A percentile compares a stretch with the other conserved stretches of the same genome.
These are phyloP conservation scores for Leptopilina clavipes DNA, from an alignment of 1,140 invertebrate genomes.

Conservation along the genomic window DNA sequence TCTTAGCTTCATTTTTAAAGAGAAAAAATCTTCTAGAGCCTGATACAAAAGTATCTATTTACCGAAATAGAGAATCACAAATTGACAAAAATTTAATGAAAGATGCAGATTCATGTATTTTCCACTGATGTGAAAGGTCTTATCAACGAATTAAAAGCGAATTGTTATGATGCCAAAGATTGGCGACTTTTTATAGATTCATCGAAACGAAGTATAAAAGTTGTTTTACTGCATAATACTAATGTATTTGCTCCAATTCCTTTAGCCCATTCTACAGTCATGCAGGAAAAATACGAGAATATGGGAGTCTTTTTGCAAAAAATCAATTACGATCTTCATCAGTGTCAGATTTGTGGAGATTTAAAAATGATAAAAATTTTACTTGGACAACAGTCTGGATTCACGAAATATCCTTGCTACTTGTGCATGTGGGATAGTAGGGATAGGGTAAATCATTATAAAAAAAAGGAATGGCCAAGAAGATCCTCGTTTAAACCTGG, in stretches of 20 bases:
- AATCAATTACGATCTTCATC: slow-evolving; percentile 53
- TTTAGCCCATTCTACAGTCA: slow-evolving; percentile 54
- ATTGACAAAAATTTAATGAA: slow-evolving; percentile 45
- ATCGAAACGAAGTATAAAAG: slow-evolving; percentile 54
- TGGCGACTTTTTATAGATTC: slow-evolving; percentile 59
- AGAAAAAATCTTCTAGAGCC: no score
- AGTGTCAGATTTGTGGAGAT: slow-evolving; percentile 61
- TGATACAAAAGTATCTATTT: no score
- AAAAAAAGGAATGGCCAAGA: slow-evolving; percentile 58
- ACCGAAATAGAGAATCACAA: slow-evolving; percentile 39
- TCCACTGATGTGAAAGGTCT: slow-evolving; percentile 62
- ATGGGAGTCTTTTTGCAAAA: slow-evolving; percentile 50
- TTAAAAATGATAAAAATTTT: slow-evolving; percentile 63
- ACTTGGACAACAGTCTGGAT: slow-evolving; percentile 59
- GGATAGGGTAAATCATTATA: slow-evolving; percentile 59
- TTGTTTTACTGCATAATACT: slow-evolving; percentile 56
- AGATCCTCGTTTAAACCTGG: slow-evolving; percentile 37
- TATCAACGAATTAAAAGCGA: slow-evolving; percentile 49
- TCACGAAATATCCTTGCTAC: slow-evolving; percentile 58
- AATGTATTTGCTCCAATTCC: slow-evolving; percentile 55
- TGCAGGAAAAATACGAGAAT: slow-evolving; percentile 53
- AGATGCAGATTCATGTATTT: slow-evolving; percentile 50
- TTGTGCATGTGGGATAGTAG: slow-evolving; percentile 67
- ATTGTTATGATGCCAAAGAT: slow-evolving; percentile 45
- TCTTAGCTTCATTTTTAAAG: no score